Evolutionary conservation across 2,888 invertebrate species (phyloP), one percentile per base, ranked within the genome.

Genomic region (Lasioglossum calceatum): DNA sequence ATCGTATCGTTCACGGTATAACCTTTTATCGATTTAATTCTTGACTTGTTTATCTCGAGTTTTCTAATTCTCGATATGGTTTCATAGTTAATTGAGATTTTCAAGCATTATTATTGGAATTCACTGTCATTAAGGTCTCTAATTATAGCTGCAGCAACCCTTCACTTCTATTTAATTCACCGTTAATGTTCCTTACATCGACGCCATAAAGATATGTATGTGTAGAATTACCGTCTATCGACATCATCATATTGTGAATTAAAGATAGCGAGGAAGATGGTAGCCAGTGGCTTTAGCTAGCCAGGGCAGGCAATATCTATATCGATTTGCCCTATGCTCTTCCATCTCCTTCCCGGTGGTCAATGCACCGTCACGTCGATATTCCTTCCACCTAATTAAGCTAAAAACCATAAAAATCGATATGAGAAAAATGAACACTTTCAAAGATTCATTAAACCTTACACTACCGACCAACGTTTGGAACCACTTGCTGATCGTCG

Each of bases 261-360:
- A 83, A 83, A 75, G 44, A 81, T 81, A 81, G 75, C 70, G 81
- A 71, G 23, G 47, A 70, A 64, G 42, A 74, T 47, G 74, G 67
- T 27, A 36, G 67, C 50, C 42, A 23, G 54, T 75, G 75, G 82
- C 74, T 83, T 75, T 71, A 81, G 58, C 44, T 75, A 71, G 47
- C 5, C 27, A 10, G 64, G 39, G n/a, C 67, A 54, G 82, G 73
- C n/a, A 79, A 73, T 79, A 79, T 73, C 73, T 54, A 44, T 70
- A 83, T 81, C 75, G 82, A 84, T 77, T 50, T 42, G 42, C 71
- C 23, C 71, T n/a, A n/a, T 14, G 71, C 42, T 42, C 39, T 71
- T 71, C 71, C 42, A 42, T 71, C 39, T n/a, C 71, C n/a, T 42
- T 42, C 5, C 39, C 39, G 23, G 42, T 71, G 71, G 71, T 71